Evolutionary conservation across 2,113 vertebrate genomes (phyloP).

Genomic region (Cephalopterus ornatus): DNA sequence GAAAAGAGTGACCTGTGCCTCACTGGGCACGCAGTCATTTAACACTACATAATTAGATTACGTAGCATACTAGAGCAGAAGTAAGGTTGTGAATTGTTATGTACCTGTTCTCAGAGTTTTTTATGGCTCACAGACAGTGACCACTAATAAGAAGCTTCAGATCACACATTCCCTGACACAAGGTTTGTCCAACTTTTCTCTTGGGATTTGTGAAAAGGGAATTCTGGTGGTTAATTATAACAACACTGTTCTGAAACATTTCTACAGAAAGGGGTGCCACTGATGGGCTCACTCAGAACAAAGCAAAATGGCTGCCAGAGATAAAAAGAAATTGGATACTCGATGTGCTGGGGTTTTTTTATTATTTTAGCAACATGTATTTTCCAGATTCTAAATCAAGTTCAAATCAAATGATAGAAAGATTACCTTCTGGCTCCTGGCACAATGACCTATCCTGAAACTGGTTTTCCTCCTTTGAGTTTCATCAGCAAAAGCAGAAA

Average conservation of each 20-base stretch:
- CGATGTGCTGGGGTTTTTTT: background rate
- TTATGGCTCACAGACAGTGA: background rate
- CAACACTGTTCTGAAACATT: background rate
- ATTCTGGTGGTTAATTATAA: background rate
- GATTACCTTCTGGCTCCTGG: background rate
- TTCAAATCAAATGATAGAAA: background rate
- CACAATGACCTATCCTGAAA: background rate
- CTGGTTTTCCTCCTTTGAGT: background rate
- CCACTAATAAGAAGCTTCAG: background rate
- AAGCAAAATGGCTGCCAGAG: background rate
- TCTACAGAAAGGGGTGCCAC: background rate
- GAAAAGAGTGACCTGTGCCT: background rate
- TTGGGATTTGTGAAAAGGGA: background rate
- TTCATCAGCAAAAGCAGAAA: background rate
- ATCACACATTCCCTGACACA: background rate
- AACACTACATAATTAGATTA: background rate
- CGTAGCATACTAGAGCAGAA: background rate
- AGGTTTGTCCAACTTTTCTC: background rate
- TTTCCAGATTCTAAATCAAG: background rate
- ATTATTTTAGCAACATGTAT: background rate
- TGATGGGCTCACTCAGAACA: background rate
- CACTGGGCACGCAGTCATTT: background rate
- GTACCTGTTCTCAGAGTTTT: background rate
- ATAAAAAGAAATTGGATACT: background rate
- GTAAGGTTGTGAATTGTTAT: background rate